Evolutionary conservation across 2,113 vertebrate species (phyloP).

Genomic region (Xenopus tropicalis): UCB_Xtro_10.0 CM004446.2:50595001-50595500

Average conservation of each 20-base stretch:
- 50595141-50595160: too few relatives aligned
- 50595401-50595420: neutral
- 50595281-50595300: constrained; percentile 3
- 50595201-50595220: too few relatives aligned
- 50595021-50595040: too few relatives aligned
- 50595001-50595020: too few relatives aligned
- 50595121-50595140: too few relatives aligned
- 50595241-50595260: constrained; percentile 4
- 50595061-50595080: too few relatives aligned
- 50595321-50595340: neutral
- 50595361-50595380: constrained; percentile 4
- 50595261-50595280: constrained; percentile 8
- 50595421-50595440: neutral
- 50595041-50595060: too few relatives aligned
- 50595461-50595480: neutral
- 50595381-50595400: neutral
- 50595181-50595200: too few relatives aligned
- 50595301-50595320: neutral
- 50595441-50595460: neutral
- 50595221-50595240: neutral
- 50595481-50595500: neutral
- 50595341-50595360: constrained; percentile 16
- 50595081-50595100: too few relatives aligned
- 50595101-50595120: too few relatives aligned
- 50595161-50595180: too few relatives aligned